Evolutionary conservation across 2,797 vertebrate genomes (phyloP), one percentile per base, ranked within the genome.

Genomic region (Melopsittacus undulatus): DNA sequence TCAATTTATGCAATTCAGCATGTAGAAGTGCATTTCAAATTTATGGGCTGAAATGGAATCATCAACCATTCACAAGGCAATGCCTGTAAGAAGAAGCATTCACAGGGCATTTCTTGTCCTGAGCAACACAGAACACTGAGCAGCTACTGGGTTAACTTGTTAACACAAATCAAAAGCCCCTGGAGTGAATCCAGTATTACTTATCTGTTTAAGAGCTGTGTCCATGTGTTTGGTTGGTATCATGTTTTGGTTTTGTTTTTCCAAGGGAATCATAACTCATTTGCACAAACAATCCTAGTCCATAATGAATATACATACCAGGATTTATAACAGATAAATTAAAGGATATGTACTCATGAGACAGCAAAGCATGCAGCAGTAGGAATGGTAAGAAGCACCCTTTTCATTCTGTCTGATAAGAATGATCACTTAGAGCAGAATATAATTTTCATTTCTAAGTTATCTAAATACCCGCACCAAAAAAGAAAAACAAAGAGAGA

Each of bases 291-390:
- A 85, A 82, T 89, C 64, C 63, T 74, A 0, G 20, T 82, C 78
- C 61, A 45, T 72, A 92, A 85, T 83, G 73, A 89, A 87, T 80
- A 74, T 24, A 57, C 45, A 29, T 27, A 91, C 48, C 26, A 66
- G 52, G 79, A 93, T 94, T 94, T 92, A 83, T 87, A 93, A 80
- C 51, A 87, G 70, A 75, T 89, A 91, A 93, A 67, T 91, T 87
- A 82, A 92, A 95, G 66, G 48, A 90, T 40, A 68, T 46, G 30
- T 59, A 64, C 64, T 87, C 22, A 83, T 54, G 49, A 64, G 87
- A 85, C 64, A 87, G 59, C n/a, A 93, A 89, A 91, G 78, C 64
- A 59, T 8, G 18, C 74, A 82, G n/a, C 13, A 77, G 75, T 54
- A 80, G 56, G 87, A 91, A 76, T 84, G 64, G 49, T 79, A 90